Evolutionary conservation across 2,113 vertebrate species (phyloP), one percentile per base, ranked within the genome.

Genomic region (Uropsilus gracilis): DNA sequence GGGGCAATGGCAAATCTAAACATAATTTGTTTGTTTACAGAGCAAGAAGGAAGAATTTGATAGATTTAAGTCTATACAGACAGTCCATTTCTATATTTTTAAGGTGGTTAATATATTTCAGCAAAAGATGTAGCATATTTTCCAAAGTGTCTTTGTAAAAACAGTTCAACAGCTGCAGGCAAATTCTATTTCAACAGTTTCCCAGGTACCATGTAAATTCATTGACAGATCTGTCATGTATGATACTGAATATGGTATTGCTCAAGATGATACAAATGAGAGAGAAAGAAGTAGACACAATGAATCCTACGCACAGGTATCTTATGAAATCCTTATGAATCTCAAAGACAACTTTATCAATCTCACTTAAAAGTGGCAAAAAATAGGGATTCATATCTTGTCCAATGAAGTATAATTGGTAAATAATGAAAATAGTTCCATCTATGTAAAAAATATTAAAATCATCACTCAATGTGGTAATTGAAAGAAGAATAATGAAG

Each of bases 1-100:
- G 69, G 95, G 91, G 26, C 77, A 69, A 53, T 46, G 32, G n/a
- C 7, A 93, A 50, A 97, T 89, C 53, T 94, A 94, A 97, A 98
- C 72, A 26, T 75, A 84, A 53, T 91, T 91, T 72, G 77, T 84
- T 96, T 76, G 26, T 93, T 93, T 78, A 18, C 63, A 89, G 57
- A 4, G 61, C 9, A 81, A 96, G 71, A 83, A 93, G 92, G 63
- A 76, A 76, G 24, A 53, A 73, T 71, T 63, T 95, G 72, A 92
- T 34, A 94, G 34, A 89, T 87, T 89, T 89, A 89, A 87, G 81
- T 28, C 75, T 61, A 68, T 57, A 42, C 9, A 66, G 59, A 69
- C 8, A 86, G 39, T 22, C 10, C 2, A 13, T 64, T 44, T 91
- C 59, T 85, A 68, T 17, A 96, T 87, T 77, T 94, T 90, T 46